Base-by-base conservation (phyloP, 2,113 vertebrate genomes). In the Phylloscopus whistleri region DNA sequence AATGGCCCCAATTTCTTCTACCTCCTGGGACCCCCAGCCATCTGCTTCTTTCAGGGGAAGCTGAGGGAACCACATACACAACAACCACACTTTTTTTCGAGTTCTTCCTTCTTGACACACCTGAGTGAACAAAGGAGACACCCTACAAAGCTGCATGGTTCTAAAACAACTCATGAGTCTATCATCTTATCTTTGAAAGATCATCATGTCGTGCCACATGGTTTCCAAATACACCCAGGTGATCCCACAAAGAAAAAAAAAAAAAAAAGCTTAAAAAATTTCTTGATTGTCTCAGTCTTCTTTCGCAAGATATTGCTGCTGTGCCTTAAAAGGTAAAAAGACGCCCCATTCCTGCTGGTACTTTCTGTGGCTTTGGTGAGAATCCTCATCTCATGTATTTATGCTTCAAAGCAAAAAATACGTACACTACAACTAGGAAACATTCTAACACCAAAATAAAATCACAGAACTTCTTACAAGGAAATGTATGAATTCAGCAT, bases 21-120 rank as follows among this genome's bases (percentile, higher is more conserved):
- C 72, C 93, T 97, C 93, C 75, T 7, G 86, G 87, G 95, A 97
- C 74, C 83, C 84, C 78, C 75, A 48, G 92, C 92, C 91, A 95
- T 93, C 90, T 95, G 96, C 92, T 97, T 84, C 95, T 93, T 93
- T 69, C 87, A 92, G 68, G 55, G 84, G 41, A 83, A 95, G 87
- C 56, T 76, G 74, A 52, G 58, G 68, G 95, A 95, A 92, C 44
- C 87, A 85, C 82, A 69, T 24, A 75, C 55, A 90, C 46, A 87
- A 60, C 52, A 82, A 80, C 73, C 46, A 69, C 89, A 56, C 62
- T 84, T 77, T 74, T 90, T 51, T 82, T 53, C 0, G 1, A 87
- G 73, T 69, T 91, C 43, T 74, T 63, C 49, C 69, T 78, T 68
- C 93, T 89, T 56, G 49, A 83, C 62, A 44, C 27, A 66, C 14